Conservation (phyloP, 2,888 invertebrate species). For the Drosophila mulleri region DNA sequence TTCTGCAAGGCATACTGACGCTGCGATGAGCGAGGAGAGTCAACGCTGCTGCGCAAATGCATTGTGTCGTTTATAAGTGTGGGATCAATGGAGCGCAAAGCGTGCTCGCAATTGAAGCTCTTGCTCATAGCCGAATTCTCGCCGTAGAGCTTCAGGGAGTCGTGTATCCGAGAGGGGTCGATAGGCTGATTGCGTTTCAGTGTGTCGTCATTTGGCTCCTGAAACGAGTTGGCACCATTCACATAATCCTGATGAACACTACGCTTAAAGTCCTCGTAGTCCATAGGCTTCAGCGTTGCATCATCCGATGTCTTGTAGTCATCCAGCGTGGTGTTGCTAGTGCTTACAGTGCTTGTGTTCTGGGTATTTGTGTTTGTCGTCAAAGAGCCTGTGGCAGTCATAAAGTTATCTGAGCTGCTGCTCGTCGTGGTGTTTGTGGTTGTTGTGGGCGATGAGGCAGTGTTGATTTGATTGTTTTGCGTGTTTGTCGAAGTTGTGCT, state of each 20-base stretch:
- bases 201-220: constrained; percentile 83
- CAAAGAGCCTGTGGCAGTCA: constrained; percentile 80
- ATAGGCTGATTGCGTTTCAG: constrained; percentile 85
- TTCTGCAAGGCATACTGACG: constrained; percentile 83
- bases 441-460: constrained; percentile 65
- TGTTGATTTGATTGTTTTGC: constrained; percentile 54
- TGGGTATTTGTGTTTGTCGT: constrained; percentile 75
- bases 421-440: constrained; percentile 66
- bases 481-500: constrained; percentile 57
- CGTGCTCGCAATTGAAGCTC: constrained; percentile 85
- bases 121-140: constrained; percentile 85
- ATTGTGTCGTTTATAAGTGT: constrained; percentile 83
- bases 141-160: constrained; percentile 85
- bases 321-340: constrained; percentile 75
- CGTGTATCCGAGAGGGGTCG: constrained; percentile 85
- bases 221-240: constrained; percentile 84
- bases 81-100: constrained; percentile 83
- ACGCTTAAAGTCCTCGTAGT: constrained; percentile 85
- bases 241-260: constrained; percentile 85
- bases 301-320: constrained; percentile 81
- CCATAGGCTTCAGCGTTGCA: constrained; percentile 85
- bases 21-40: constrained; percentile 72
- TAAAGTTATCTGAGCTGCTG: constrained; percentile 82
- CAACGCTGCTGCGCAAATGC: constrained; percentile 72
- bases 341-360: constrained; percentile 67